Evolutionary conservation across 2,797 vertebrate species (phyloP).

Genomic region (Apogon talboti): DNA sequence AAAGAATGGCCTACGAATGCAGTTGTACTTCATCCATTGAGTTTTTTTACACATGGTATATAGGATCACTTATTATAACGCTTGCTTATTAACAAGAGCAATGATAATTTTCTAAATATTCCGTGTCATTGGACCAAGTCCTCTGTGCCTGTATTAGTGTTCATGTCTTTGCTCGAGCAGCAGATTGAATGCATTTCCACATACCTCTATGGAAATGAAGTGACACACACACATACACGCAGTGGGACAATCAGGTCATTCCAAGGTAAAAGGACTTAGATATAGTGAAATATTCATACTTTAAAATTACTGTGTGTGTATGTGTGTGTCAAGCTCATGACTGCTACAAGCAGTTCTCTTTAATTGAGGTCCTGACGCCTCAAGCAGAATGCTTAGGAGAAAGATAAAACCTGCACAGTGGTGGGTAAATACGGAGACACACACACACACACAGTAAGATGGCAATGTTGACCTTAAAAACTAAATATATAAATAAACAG

Average conservation of each 20-base stretch:
- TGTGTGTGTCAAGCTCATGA: constrained; percentile 61
- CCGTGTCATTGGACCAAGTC: constrained; percentile 77
- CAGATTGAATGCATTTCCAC: constrained; percentile 84
- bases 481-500: constrained; percentile 41
- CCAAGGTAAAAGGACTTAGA: constrained; percentile 82
- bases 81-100: constrained; percentile 38
- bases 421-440: constrained; percentile 43
- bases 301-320: constrained; percentile 36
- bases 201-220: constrained; percentile 83
- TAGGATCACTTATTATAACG: no score
- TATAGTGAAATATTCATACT: constrained; percentile 80
- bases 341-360: constrained; percentile 73
- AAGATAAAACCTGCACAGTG: constrained; percentile 73
- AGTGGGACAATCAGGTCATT: constrained; percentile 79
- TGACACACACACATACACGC: constrained; percentile 60
- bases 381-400: constrained; percentile 70
- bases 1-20: no score
- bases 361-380: constrained; percentile 79
- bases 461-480: constrained; percentile 58
- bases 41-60: background rate
- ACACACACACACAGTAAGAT: constrained; percentile 31
- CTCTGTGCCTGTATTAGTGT: constrained; percentile 76
- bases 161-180: constrained; percentile 75
- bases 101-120: constrained; percentile 70
- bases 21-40: constrained; percentile 17